Base-by-base conservation (phyloP, 1,140 invertebrate genomes). In the Octopus bimaculoides region DNA sequence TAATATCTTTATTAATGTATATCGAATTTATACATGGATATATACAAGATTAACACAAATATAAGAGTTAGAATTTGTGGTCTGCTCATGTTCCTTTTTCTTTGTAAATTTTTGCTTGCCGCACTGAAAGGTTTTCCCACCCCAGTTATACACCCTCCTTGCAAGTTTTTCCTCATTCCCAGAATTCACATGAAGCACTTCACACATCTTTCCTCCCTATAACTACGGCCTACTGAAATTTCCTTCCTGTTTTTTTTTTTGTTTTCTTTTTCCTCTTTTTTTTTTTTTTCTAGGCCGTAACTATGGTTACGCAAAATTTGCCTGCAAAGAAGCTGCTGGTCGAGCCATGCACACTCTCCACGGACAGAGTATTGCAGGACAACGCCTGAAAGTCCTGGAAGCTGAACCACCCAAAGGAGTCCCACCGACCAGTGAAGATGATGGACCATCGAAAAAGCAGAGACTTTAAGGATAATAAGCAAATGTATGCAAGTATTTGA, bases 271-370 rank as follows among this genome's bases (percentile, higher is more conserved):
- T 75, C 0, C 52, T 12, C 17, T 66, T 52, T 41, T 9, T 78
- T n/a, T 77, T 71, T 26, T 77, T 75, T 55, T 86, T 83, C 8
- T 71, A 90, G 89, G 88, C 76, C 83, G 85, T 12, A 90, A 89
- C 77, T 97, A 95, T 91, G 96, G 96, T 0, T 98, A 97, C 90
- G 96, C 95, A 0, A 96, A 96, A 87, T 98, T 96, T 91, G 95
- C 95, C 5, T 93, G 91, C 54, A 92, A 92, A 71, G 93, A 94
- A 55, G 93, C 94, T 83, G 96, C 96, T 0, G 93, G 94, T 81
- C 92, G 93, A 84, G 95, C 95, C 20, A 95, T 95, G 66, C 92
- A 94, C 92, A 90, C 89, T 26, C 89, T 96, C 9, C 95, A 98
- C 88, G 95, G 95, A 5, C 94, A 95, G 80, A 85, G 83, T 54